These are phyloP conservation scores for Tinea pellionella DNA, from an alignment of 2,888 invertebrate genomes.

Conservation along the genomic window DNA sequence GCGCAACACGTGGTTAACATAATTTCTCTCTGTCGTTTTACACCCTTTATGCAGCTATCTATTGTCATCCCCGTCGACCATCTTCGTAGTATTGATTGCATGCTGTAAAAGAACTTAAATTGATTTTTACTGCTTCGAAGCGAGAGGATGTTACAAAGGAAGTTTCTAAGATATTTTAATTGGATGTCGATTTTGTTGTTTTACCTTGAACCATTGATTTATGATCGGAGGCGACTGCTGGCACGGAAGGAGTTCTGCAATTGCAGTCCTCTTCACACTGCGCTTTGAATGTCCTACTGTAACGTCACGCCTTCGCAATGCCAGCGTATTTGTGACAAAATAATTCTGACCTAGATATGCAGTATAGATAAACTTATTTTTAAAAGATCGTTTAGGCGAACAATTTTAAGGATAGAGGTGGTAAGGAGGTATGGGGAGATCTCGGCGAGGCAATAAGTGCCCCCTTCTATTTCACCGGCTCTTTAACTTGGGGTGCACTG, in stretches of 20 bases:
- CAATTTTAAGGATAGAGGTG: slow-evolving; percentile 16
- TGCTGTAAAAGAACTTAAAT: slow-evolving; percentile 24
- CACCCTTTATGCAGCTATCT: neutral
- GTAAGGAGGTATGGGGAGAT: slow-evolving; percentile 17
- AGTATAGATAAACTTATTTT: slow-evolving; percentile 14
- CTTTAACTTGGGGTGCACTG: slow-evolving; percentile 65
- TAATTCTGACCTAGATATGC: neutral
- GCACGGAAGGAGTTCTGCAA: too few species aligned
- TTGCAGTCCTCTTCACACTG: too few species aligned
- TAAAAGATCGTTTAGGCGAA: slow-evolving; percentile 9
- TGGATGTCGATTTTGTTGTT: slow-evolving; percentile 10
- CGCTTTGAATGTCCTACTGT: too few species aligned
- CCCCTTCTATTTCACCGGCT: slow-evolving; percentile 62
- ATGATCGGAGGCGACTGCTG: too few species aligned
- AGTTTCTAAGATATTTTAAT: neutral
- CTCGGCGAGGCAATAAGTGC: slow-evolving; percentile 50
- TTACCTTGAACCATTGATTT: too few species aligned
- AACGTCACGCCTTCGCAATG: too few species aligned
- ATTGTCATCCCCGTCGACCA: slow-evolving; percentile 1
- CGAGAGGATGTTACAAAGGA: slow-evolving; percentile 14
- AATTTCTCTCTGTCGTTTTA: too few species aligned
- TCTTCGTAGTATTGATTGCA: slow-evolving; percentile 18
- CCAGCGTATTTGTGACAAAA: too few species aligned
- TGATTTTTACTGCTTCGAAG: slow-evolving; percentile 21
- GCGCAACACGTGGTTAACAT: too few species aligned